Evolutionary conservation across 2,113 vertebrate genomes (phyloP), one percentile per base, ranked within the genome.

Genomic region (Otis tarda): DNA sequence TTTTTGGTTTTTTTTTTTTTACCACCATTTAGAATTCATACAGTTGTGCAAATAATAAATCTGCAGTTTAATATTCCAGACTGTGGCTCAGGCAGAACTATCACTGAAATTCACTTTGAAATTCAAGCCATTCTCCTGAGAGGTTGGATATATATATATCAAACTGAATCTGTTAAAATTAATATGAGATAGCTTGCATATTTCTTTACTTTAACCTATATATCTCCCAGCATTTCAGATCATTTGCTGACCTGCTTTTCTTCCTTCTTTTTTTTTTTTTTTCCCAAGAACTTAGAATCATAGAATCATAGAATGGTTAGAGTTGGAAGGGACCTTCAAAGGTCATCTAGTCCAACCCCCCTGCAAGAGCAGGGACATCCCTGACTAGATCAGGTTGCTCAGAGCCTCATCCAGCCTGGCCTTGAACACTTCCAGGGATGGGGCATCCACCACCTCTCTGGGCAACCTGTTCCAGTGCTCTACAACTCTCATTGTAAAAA

Each of bases 81-180:
- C n/a, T 70, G 9, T 86, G n/a, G 22, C 12, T 92, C 64, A 79
- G 24, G 14, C 45, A 89, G 76, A 77, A 45, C 57, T 52, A 67
- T 41, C 20, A 75, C 25, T 56, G 73, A 81, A 84, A 17, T n/a
- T n/a, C 5, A 88, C 35, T 95, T 84, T 94, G 77, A 94, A 94
- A 91, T 91, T 87, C 80, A 83, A 81, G 15, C 1, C 16, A 24
- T 81, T 84, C 64, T 92, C 60, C 45, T 78, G 69, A 81, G 89
- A 89, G 21, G 25, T 39, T 68, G 84, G 47, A 92, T 92, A 95
- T 91, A 63, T 91, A 63, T 20, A 60, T 87, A 83, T 91, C 76
- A 87, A 87, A 87, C 60, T 87, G 56, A 83, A 86, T 83, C 27
- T 83, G 4, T 22, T 92, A 50, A 83, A 92, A 89, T 83, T 90